Base-by-base conservation (phyloP, 2,888 invertebrate species). In the Colletes collaris region DNA sequence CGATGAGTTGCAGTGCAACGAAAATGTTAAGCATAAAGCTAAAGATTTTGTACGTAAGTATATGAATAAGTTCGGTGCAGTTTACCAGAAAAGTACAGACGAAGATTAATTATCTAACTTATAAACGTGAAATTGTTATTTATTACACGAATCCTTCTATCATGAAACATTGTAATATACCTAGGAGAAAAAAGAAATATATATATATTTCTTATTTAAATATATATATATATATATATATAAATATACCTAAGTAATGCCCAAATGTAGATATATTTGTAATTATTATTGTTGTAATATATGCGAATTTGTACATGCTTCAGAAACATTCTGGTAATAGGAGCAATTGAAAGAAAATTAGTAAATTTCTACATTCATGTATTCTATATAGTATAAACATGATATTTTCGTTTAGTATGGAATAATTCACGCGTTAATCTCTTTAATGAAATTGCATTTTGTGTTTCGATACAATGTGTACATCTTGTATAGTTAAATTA, bases 11-110 rank as follows among this genome's bases (percentile, higher is more conserved):
- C 95, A 97, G 67, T 97, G 97, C 88, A 98, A 97, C 52, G 97
- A 98, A 86, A 97, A 97, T 75, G 99, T 99, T 7, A 97, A 98
- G 88, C 96, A 97, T 87, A 99, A 99, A 93, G 98, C 99, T 27
- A 97, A 97, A 92, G 99, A 98, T 93, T 99, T 98, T 93, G 97
- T 99, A 72, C 96, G 95, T 90, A 98, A 98, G 92, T 99, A 99
- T 93, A 99, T 99, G 99, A 96, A 96, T 37, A 98, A 98, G 93
- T 98, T 97, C 93, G 98, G 98, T 0, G 95, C 96, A 2, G 95
- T 96, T 46, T 98, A 97, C 93, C 94, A 94, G 82, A 94, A 96
- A 84, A 95, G 96, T 53, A 95, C 95, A 10, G 96, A 96, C 87
- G 96, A 96, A 87, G 93, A 93, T 89, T 93, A 90, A 90, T 85